Percentiles rank a stretch among this genome's conserved stretches.
phyloP scores from a whole-genome alignment of 2,888 invertebrate genomes.

The Pycnomerus fuliginosus region DNA sequence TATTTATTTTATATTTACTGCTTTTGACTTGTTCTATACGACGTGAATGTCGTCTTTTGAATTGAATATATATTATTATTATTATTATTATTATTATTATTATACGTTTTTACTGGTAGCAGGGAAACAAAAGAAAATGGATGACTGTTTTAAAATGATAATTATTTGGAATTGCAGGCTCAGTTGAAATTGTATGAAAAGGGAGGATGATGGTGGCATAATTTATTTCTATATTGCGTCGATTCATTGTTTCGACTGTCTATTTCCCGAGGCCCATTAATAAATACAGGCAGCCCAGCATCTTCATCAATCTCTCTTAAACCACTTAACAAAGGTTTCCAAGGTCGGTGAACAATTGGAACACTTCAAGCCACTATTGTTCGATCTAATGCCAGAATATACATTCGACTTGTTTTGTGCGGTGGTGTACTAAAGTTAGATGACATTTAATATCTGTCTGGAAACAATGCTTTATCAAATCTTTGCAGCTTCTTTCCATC shows the following conservation, averaged over 20 bases:
- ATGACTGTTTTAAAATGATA: slow-evolving; percentile 10
- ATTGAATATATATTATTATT: too few species aligned
- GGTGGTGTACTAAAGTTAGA: slow-evolving; percentile 17
- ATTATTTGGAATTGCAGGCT: slow-evolving; percentile 8
- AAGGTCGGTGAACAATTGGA: slow-evolving; percentile 28
- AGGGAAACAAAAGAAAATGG: slow-evolving; percentile 2
- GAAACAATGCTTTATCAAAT: slow-evolving; percentile 32
- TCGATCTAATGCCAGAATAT: slow-evolving; percentile 21
- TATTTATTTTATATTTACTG: too few species aligned
- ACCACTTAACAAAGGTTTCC: slow-evolving; percentile 31
- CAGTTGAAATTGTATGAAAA: slow-evolving; percentile 6
- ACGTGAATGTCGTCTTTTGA: too few species aligned
- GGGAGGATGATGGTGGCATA: slow-evolving; percentile 15
- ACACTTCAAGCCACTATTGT: slow-evolving; percentile 28
- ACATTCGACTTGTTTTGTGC: slow-evolving; percentile 25
- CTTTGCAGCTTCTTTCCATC: slow-evolving; percentile 24
- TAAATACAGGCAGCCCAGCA: slow-evolving; percentile 23
- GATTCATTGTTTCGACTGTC: slow-evolving; percentile 26
- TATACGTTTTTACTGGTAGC: too few species aligned
- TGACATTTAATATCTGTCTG: slow-evolving; percentile 33
- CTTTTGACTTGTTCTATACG: too few species aligned
- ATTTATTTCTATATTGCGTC: slow-evolving; percentile 27
- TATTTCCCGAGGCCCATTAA: slow-evolving; percentile 24
- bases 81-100: too few species aligned
- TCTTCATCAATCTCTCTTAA: slow-evolving; percentile 33